phyloP scores from a whole-genome alignment of 2,888 invertebrate species.

The Nebria brevicollis region DNA sequence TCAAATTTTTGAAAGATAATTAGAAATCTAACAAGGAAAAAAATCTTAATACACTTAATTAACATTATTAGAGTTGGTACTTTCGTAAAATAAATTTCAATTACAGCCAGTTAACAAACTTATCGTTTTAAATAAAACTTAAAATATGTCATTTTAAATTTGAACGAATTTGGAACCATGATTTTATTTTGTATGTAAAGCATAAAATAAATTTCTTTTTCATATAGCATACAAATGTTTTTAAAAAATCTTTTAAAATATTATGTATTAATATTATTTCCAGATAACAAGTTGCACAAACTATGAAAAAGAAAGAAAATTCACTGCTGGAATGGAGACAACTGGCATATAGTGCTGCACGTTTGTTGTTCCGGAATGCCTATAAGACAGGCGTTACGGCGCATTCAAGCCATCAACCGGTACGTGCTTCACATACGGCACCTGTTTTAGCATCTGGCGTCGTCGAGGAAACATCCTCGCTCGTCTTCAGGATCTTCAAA shows the following conservation, averaged over 20 bases:
- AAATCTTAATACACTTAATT: no score
- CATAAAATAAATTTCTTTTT: not conserved
- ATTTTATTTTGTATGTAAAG: no score
- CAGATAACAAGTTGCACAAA: not conserved
- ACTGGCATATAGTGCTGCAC: slow-evolving; percentile 23
- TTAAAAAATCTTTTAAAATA: not conserved
- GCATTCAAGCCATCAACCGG: slow-evolving; percentile 27
- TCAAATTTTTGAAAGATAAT: no score
- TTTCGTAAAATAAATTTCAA: no score
- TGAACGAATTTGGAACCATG: no score
- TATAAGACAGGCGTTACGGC: slow-evolving; percentile 30
- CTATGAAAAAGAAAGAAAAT: not conserved
- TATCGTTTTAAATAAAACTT: no score
- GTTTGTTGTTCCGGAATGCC: slow-evolving; percentile 24
- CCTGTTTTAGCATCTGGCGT: slow-evolving; percentile 29
- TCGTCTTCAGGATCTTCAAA: not conserved
- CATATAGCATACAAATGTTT: not conserved
- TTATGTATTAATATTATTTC: not conserved
- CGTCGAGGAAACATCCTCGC: slow-evolving; percentile 9
- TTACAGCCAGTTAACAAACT: no score
- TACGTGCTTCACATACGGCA: slow-evolving; percentile 42
- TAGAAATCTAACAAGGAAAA: no score
- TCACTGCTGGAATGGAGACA: not conserved
- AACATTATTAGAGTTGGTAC: no score
- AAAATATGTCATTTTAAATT: no score